Evolutionary conservation across 2,797 vertebrate species (phyloP).

Genomic region (Lagodon rhomboides): DNA sequence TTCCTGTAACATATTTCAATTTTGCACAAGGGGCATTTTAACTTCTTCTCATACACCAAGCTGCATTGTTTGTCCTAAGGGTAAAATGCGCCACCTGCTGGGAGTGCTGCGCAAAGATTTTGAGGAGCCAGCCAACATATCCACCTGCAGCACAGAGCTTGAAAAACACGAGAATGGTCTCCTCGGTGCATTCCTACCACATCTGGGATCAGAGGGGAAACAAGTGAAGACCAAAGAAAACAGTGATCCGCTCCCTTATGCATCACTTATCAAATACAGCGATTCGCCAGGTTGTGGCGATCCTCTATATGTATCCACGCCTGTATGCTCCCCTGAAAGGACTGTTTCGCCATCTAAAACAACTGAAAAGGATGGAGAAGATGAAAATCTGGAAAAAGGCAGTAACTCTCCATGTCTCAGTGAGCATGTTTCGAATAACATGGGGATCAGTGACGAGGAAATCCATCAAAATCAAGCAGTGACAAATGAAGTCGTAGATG

Average conservation of each 20-base stretch:
- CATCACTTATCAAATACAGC: slow-evolving; percentile 50
- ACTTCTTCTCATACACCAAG: slow-evolving; percentile 2
- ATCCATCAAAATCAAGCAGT: slow-evolving; percentile 16
- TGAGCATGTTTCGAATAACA: slow-evolving; percentile 25
- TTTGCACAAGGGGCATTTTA: neutral
- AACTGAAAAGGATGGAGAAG: slow-evolving; percentile 36
- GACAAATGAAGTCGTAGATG: slow-evolving; percentile 12
- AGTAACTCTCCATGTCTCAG: slow-evolving; percentile 10
- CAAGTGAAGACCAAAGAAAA: slow-evolving; percentile 59
- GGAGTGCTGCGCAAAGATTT: slow-evolving; percentile 89
- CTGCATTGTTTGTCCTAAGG: slow-evolving; percentile 79
- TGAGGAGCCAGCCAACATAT: slow-evolving; percentile 66
- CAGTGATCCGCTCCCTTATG: slow-evolving; percentile 32
- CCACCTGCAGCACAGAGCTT: slow-evolving; percentile 37
- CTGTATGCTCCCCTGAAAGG: slow-evolving; percentile 46
- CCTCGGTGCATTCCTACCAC: slow-evolving; percentile 48
- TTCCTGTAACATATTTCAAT: neutral
- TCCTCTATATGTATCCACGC: slow-evolving; percentile 44
- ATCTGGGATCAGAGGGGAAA: slow-evolving; percentile 47
- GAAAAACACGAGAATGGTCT: slow-evolving; percentile 46
- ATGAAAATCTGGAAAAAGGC: slow-evolving; percentile 7
- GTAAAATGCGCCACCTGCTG: slow-evolving; percentile 93
- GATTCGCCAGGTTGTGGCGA: slow-evolving; percentile 33
- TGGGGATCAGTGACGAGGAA: slow-evolving; percentile 40
- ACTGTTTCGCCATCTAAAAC: slow-evolving; percentile 31